Evolutionary conservation across 1,140 invertebrate species (phyloP).

Genomic region (Onthophagus taurus): DNA sequence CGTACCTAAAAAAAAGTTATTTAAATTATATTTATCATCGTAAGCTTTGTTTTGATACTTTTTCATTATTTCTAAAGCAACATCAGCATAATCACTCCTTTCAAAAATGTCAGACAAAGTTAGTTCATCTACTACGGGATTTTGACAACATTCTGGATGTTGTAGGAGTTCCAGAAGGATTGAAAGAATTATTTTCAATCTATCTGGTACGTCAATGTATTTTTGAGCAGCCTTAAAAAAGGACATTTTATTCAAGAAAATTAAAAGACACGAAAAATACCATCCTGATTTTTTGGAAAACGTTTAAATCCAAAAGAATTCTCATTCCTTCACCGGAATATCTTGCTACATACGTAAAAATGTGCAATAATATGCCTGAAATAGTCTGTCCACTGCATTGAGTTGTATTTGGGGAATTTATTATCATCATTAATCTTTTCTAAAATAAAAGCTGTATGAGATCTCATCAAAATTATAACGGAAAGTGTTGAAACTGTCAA

Average conservation of each 20-base stretch:
- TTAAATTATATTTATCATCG: background rate
- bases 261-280: background rate
- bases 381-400: conserved; percentile 8
- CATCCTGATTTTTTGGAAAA: conserved; percentile 13
- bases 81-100: conserved; percentile 10
- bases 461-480: no score
- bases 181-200: conserved; percentile 4
- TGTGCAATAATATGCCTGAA: conserved; percentile 7
- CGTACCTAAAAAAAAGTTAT: conserved; percentile 6
- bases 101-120: conserved; percentile 2
- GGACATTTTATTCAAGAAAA: background rate
- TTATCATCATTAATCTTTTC: conserved; percentile 1
- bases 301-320: conserved; percentile 17
- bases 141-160: background rate
- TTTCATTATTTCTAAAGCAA: conserved; percentile 14
- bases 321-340: conserved; percentile 20
- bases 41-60: conserved; percentile 4
- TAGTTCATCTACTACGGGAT: background rate
- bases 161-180: conserved; percentile 4
- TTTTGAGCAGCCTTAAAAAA: conserved; percentile 4
- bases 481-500: no score
- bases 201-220: background rate
- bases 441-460: no score
- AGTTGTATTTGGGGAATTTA: conserved; percentile 4
- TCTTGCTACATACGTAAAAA: conserved; percentile 1